Evolutionary conservation across 2,888 invertebrate genomes (phyloP).

Genomic region (Eupeodes latifasciatus): DNA sequence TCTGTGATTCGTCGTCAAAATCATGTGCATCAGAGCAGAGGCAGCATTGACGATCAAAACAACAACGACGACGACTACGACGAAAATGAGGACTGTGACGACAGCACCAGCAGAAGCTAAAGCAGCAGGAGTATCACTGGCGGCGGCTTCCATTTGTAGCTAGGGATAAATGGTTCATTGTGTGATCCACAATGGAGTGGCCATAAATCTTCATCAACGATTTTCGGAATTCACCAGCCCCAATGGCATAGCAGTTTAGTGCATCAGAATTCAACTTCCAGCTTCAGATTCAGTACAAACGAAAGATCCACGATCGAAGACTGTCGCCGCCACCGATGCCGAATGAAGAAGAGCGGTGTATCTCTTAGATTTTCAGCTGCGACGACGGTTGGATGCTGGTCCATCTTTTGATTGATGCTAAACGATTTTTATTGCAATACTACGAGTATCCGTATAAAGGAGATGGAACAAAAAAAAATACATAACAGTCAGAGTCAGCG

Average conservation of each 20-base stretch:
- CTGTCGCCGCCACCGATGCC: conserved; percentile 48
- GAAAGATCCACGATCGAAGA: conserved; percentile 67
- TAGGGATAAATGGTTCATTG: conserved; percentile 73
- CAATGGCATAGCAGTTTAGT: conserved; percentile 25
- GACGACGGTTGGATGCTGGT: conserved; percentile 42
- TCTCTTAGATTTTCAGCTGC: conserved; percentile 59
- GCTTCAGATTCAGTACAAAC: not conserved
- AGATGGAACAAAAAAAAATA: conserved; percentile 53
- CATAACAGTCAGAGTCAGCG: conserved; percentile 1
- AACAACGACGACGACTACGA: conserved; percentile 4
- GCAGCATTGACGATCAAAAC: conserved; percentile 32
- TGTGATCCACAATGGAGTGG: conserved; percentile 75
- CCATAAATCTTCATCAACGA: conserved; percentile 76
- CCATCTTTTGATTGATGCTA: conserved; percentile 75
- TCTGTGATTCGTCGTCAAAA: conserved; percentile 73
- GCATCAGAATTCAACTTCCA: not conserved
- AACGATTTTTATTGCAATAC: conserved; percentile 73
- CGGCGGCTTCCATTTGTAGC: conserved; percentile 61
- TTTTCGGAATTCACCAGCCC: conserved; percentile 65
- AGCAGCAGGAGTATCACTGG: not conserved
- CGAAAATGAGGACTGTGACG: not conserved
- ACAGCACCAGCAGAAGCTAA: conserved; percentile 1
- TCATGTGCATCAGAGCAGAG: conserved; percentile 56
- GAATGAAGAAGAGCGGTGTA: conserved; percentile 59
- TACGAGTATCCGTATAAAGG: not conserved